Conservation (phyloP, 2,888 invertebrate genomes). For the Ormyrus nitidulus region DNA sequence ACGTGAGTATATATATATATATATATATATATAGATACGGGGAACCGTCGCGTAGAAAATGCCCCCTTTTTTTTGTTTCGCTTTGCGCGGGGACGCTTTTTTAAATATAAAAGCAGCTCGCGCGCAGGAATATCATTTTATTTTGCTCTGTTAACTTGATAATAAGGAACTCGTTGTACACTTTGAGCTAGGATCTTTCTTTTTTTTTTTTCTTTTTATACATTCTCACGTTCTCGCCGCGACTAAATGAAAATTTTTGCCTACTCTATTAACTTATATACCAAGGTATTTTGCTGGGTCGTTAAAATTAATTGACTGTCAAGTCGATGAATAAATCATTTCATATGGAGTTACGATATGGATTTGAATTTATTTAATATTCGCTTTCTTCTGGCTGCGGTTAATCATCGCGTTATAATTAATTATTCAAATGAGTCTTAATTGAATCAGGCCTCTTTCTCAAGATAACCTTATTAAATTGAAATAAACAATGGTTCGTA, state of each 20-base stretch:
- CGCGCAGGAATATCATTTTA: too few relatives aligned
- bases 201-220: neutral
- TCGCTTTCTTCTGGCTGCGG: conserved; percentile 1
- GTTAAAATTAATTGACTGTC: conserved; percentile 53
- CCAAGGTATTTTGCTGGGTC: conserved; percentile 19
- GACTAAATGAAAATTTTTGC: conserved; percentile 13
- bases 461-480: conserved; percentile 21
- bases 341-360: conserved; percentile 18
- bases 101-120: too few relatives aligned
- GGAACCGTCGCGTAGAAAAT: too few relatives aligned
- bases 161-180: too few relatives aligned
- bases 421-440: conserved; percentile 32
- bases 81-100: too few relatives aligned
- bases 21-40: too few relatives aligned
- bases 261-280: conserved; percentile 5
- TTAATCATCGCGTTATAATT: conserved; percentile 36
- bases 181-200: too few relatives aligned
- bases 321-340: conserved; percentile 51
- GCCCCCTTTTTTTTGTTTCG: too few relatives aligned
- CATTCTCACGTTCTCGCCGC: conserved; percentile 1
- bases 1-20: too few relatives aligned
- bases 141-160: too few relatives aligned
- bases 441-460: conserved; percentile 29
- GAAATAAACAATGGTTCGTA: conserved; percentile 40
- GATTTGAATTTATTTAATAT: conserved; percentile 39